A percentile compares a stretch with the other conserved stretches of the same genome.
phyloP scores from a whole-genome alignment of 1,140 invertebrate genomes.

The Penaeus japonicus region DNA sequence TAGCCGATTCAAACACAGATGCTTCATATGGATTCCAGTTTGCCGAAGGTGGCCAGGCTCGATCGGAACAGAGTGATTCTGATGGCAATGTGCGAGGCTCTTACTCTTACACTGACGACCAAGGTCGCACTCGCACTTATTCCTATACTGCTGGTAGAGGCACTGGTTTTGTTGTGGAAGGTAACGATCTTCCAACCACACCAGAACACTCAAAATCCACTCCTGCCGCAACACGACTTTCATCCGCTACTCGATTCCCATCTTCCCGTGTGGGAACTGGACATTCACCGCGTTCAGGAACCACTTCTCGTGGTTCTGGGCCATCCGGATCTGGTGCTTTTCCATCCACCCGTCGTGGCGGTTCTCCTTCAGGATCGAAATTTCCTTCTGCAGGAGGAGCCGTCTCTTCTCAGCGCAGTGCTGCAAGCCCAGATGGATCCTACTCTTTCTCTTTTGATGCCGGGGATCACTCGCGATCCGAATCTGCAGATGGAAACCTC shows the following conservation, averaged over 20 bases:
- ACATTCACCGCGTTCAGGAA: too few relatives aligned
- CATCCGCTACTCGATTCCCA: neutral
- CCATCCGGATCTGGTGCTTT: too few relatives aligned
- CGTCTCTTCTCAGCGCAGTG: neutral
- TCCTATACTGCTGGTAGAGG: conserved; percentile 46
- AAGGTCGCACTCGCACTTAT: conserved; percentile 43
- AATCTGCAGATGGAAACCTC: conserved; percentile 45
- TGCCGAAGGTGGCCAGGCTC: conserved; percentile 55
- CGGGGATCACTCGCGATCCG: conserved; percentile 58
- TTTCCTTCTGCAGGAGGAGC: neutral
- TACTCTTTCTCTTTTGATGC: conserved; percentile 56
- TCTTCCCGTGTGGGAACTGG: too few relatives aligned
- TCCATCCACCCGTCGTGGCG: neutral
- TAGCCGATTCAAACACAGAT: conserved; percentile 49
- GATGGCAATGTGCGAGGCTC: conserved; percentile 62
- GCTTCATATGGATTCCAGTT: conserved; percentile 60
- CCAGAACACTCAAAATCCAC: neutral
- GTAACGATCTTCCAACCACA: conserved; percentile 44
- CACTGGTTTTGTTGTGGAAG: conserved; percentile 50
- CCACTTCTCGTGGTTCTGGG: too few relatives aligned
- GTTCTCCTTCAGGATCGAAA: neutral
- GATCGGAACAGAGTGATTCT: conserved; percentile 55
- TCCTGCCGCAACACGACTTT: conserved; percentile 1
- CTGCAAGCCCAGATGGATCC: conserved; percentile 28
- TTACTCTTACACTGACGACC: conserved; percentile 62